These are phyloP conservation scores for Gambusia holbrooki DNA, from an alignment of 2,113 vertebrate species.

Conservation along the genomic window DNA sequence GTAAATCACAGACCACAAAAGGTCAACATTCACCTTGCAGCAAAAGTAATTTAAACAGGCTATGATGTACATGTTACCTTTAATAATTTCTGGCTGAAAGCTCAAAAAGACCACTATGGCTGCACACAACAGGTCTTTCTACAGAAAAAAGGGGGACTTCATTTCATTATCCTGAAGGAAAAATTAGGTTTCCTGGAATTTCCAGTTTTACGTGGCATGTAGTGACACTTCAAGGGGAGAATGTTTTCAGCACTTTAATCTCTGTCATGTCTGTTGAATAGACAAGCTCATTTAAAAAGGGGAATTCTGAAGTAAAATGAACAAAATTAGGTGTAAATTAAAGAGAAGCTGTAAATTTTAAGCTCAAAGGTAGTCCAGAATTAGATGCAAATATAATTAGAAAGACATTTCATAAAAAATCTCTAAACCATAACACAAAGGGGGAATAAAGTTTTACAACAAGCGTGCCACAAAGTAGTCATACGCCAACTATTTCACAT, in stretches of 20 bases:
- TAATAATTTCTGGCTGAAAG: background rate
- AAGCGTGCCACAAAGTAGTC: background rate
- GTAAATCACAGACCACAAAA: background rate
- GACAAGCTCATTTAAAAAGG: constrained; percentile 18
- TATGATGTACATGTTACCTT: constrained; percentile 17
- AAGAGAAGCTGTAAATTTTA: constrained; percentile 2
- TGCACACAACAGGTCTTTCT: background rate
- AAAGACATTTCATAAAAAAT: background rate
- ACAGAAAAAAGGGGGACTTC: background rate
- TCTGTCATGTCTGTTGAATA: constrained; percentile 40
- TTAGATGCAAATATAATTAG: background rate
- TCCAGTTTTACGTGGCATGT: constrained; percentile 32
- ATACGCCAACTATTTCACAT: background rate
- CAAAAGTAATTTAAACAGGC: background rate
- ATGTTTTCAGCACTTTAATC: constrained; percentile 43
- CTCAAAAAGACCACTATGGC: constrained; percentile 3
- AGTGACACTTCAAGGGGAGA: constrained; percentile 12
- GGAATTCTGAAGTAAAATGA: constrained; percentile 14
- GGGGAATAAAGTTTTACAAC: background rate
- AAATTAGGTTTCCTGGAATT: constrained; percentile 23
- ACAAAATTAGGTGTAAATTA: constrained; percentile 7
- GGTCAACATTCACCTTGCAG: constrained; percentile 6
- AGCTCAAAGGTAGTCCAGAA: background rate
- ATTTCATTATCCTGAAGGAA: constrained; percentile 22
- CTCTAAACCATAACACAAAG: background rate